Evolutionary conservation across 2,888 invertebrate genomes (phyloP), one percentile per base, ranked within the genome.

Genomic region (Drosophila buzzatii): DNA sequence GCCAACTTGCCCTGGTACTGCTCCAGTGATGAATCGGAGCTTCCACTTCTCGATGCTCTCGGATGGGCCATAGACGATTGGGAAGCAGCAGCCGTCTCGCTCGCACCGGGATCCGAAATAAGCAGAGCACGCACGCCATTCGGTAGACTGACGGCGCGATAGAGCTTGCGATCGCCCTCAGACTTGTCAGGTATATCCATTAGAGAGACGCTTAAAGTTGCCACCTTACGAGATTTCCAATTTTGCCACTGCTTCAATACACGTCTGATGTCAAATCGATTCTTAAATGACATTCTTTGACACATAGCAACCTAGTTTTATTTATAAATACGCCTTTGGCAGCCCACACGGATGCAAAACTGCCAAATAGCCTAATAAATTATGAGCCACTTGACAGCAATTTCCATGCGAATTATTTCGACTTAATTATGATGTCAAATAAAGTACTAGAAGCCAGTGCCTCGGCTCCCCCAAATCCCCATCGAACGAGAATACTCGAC

Each of bases 101-200:
- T 20, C n/a, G 33, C 10, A 8, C 23, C 31, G 1, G 70, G 94
- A 90, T 97, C 96, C 1, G 96, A 95, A 84, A 97, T 96, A 7
- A 97, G 93, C 63, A 97, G 94, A 3, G 95, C 96, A 45, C 94
- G 95, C 71, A 97, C 91, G 0, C 96, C 97, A 94, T 97, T 97
- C 64, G 94, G 93, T 52, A 97, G 92, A 61, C 94, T 92, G 58
- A 96, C 94, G 1, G 95, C 95, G 86, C 96, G 96, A 81, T 97
- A 97, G 62, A 95, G 93, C 89, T 97, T 97, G 90, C 95, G 96
- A 92, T 97, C 97, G 74, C 95, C 95, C 57, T 94, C 94, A 52
- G 97, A 96, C 93, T 97, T 96, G 33, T 95, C 94, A 5, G 97
- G 97, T 74, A 94, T 92, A 44, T 93, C 85, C 69, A 95, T 91